Percentiles rank a stretch among this genome's conserved stretches.
Evolutionary conservation across 1,140 invertebrate species (phyloP).

Genomic region (Palaemon carinicauda): DNA sequence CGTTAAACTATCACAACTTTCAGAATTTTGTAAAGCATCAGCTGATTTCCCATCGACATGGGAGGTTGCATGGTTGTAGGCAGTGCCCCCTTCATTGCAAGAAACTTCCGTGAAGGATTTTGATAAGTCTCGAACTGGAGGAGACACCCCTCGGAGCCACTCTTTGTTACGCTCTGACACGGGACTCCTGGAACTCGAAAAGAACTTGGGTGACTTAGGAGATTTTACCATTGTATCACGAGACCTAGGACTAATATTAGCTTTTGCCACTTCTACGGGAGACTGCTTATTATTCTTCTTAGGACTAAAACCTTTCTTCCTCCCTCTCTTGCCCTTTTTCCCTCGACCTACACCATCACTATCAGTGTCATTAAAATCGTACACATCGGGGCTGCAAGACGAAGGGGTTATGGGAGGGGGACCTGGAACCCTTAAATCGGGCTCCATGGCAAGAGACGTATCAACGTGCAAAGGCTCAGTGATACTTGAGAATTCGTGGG

Average conservation of each 20-base stretch:
- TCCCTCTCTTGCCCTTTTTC: conserved; percentile 42
- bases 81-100: background rate
- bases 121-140: conserved; percentile 16
- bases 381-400: conserved; percentile 51
- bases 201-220: conserved; percentile 54
- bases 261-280: conserved; percentile 18
- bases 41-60: background rate
- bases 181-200: conserved; percentile 46
- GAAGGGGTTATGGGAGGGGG: conserved; percentile 44
- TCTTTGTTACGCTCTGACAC: conserved; percentile 14
- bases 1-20: background rate
- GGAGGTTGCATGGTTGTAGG: background rate
- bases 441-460: conserved; percentile 21
- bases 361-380: conserved; percentile 59
- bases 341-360: conserved; percentile 38
- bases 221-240: conserved; percentile 24
- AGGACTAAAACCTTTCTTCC: conserved; percentile 49
- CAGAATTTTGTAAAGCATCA: conserved; percentile 4
- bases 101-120: background rate
- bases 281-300: conserved; percentile 37
- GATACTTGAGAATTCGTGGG: background rate
- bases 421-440: conserved; percentile 26
- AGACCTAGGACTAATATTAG: conserved; percentile 42
- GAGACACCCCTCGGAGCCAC: conserved; percentile 6
- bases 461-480: conserved; percentile 51